These are phyloP conservation scores for Drosophila austrosaltans DNA, from an alignment of 2,888 invertebrate species.

Conservation along the genomic window DNA sequence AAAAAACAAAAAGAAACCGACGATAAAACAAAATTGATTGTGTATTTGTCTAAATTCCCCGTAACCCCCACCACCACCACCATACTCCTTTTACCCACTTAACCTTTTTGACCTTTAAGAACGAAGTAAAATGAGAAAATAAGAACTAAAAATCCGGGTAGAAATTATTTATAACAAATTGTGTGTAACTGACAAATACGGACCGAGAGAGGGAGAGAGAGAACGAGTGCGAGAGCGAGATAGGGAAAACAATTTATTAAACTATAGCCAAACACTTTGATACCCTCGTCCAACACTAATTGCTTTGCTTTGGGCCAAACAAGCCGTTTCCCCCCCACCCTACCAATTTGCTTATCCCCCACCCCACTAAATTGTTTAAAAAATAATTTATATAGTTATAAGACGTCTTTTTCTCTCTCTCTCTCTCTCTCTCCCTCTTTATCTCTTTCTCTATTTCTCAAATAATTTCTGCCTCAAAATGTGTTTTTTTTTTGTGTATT, in stretches of 20 bases:
- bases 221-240: not conserved
- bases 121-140: not conserved
- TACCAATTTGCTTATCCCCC: not conserved
- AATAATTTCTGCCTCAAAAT: constrained; percentile 2
- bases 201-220: not conserved
- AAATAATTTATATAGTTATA: not conserved
- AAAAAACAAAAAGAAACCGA: constrained; percentile 26
- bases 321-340: not conserved
- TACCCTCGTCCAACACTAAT: constrained; percentile 1
- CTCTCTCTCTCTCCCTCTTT: not conserved
- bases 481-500: constrained; percentile 30
- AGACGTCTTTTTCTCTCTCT: not conserved
- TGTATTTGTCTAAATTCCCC: constrained; percentile 4
- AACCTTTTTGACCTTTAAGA: not conserved
- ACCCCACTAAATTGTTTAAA: constrained; percentile 11
- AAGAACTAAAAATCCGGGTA: not conserved
- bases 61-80: not conserved
- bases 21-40: not conserved
- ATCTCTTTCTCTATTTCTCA: not conserved
- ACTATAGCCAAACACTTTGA: constrained; percentile 59
- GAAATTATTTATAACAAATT: constrained; percentile 10
- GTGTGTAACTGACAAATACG: not conserved
- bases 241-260: constrained; percentile 23
- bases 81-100: not conserved
- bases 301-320: constrained; percentile 16